phyloP scores from a whole-genome alignment of 2,888 invertebrate genomes.

The Cataglyphis rosenhaueri region DNA sequence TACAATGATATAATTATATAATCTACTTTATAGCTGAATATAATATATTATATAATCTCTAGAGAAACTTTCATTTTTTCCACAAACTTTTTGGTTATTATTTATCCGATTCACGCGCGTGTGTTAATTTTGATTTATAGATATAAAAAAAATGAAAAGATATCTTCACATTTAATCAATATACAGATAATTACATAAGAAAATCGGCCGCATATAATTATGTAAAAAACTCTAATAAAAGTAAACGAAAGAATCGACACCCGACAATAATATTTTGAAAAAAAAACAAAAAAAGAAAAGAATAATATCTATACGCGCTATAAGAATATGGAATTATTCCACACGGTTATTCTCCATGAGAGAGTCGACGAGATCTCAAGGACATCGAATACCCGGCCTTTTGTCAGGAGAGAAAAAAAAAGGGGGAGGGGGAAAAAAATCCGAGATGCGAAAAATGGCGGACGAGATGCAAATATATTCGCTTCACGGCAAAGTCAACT shows the following conservation, averaged over 20 bases:
- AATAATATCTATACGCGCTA: slow-evolving; percentile 59
- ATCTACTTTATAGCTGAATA: neutral
- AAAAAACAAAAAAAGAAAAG: slow-evolving; percentile 29
- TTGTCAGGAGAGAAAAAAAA: slow-evolving; percentile 70
- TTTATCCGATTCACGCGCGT: neutral
- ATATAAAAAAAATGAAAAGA: neutral
- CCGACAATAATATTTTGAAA: neutral
- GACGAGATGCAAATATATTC: slow-evolving; percentile 82
- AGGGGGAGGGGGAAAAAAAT: neutral
- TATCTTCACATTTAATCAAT: neutral
- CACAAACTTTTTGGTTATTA: neutral
- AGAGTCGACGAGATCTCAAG: slow-evolving; percentile 76
- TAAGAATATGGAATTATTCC: slow-evolving; percentile 75
- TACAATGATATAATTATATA: neutral
- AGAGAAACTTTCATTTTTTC: neutral
- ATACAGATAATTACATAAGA: slow-evolving; percentile 8
- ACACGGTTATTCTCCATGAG: slow-evolving; percentile 68
- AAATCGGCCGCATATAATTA: neutral
- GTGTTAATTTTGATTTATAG: neutral
- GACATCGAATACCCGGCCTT: slow-evolving; percentile 79
- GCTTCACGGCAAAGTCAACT: slow-evolving; percentile 74
- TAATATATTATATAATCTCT: neutral
- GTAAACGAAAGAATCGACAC: slow-evolving; percentile 1
- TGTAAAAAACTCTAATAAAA: neutral
- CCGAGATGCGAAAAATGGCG: slow-evolving; percentile 46